Evolutionary conservation across 2,888 invertebrate genomes (phyloP).

Genomic region (Hartigia nigra): DNA sequence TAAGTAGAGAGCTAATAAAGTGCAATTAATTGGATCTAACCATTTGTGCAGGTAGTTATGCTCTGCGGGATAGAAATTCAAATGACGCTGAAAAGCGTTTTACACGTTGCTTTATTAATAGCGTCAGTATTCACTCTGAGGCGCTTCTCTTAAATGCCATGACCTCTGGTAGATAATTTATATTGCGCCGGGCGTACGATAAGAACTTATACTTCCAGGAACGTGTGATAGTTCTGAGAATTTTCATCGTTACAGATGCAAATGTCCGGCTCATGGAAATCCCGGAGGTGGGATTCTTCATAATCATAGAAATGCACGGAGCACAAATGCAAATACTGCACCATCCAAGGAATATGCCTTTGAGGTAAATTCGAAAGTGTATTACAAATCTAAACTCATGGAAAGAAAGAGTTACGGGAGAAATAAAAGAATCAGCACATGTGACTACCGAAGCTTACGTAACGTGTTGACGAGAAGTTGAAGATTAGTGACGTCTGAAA

Average conservation of each 20-base stretch:
- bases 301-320: conserved; percentile 41
- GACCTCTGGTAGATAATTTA: background rate
- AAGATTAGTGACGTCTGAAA: background rate
- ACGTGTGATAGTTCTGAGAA: background rate
- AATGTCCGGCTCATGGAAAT: conserved; percentile 81
- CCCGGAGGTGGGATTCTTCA: conserved; percentile 67
- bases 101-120: background rate
- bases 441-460: background rate
- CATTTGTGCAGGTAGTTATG: no score
- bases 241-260: conserved; percentile 69
- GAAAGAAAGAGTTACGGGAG: background rate
- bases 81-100: background rate
- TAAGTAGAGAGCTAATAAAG: conserved; percentile 66
- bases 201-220: background rate
- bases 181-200: background rate
- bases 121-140: background rate
- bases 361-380: conserved; percentile 69
- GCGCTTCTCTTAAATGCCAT: background rate
- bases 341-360: conserved; percentile 81
- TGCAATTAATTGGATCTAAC: background rate
- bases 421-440: background rate
- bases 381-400: background rate
- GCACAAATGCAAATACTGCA: conserved; percentile 66
- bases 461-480: background rate
- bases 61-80: no score